Evolutionary conservation across 1,140 invertebrate genomes (phyloP).

Genomic region (Ericerus pela): DNA sequence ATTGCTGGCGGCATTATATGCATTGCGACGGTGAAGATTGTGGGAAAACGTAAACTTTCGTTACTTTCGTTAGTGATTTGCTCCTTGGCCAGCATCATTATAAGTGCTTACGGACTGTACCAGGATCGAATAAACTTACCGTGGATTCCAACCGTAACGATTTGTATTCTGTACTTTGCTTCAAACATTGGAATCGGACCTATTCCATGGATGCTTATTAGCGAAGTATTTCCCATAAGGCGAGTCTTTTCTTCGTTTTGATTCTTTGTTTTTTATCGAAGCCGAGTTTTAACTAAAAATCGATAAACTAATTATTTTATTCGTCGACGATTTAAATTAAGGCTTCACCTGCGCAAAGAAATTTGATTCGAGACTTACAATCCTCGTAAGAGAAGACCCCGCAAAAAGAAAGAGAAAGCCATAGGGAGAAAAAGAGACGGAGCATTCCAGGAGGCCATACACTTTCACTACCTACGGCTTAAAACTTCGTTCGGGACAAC

Average conservation of each 20-base stretch:
- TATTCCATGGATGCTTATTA: slow-evolving; percentile 25
- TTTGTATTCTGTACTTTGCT: slow-evolving; percentile 20
- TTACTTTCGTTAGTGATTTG: slow-evolving; percentile 27
- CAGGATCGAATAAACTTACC: neutral
- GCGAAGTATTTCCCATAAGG: slow-evolving; percentile 27
- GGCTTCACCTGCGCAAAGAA: too few species aligned
- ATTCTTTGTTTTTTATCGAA: too few species aligned
- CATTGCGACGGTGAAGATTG: slow-evolving; percentile 17
- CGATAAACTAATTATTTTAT: too few species aligned
- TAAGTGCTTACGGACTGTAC: slow-evolving; percentile 6
- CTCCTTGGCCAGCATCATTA: slow-evolving; percentile 14
- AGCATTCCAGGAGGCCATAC: too few species aligned
- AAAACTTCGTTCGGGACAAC: too few species aligned
- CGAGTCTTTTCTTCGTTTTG: slow-evolving; percentile 12
- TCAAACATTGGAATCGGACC: slow-evolving; percentile 22
- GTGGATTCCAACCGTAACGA: slow-evolving; percentile 19
- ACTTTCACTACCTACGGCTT: too few species aligned
- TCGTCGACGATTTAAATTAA: too few species aligned
- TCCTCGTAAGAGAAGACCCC: too few species aligned
- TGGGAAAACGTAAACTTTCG: slow-evolving; percentile 31
- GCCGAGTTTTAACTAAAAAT: too few species aligned
- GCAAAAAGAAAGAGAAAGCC: too few species aligned
- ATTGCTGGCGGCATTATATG: slow-evolving; percentile 13
- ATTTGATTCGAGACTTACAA: too few species aligned
- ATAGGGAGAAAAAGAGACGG: too few species aligned